Evolutionary conservation across 2,888 invertebrate genomes (phyloP).

Genomic region (Rhagium mordax): DNA sequence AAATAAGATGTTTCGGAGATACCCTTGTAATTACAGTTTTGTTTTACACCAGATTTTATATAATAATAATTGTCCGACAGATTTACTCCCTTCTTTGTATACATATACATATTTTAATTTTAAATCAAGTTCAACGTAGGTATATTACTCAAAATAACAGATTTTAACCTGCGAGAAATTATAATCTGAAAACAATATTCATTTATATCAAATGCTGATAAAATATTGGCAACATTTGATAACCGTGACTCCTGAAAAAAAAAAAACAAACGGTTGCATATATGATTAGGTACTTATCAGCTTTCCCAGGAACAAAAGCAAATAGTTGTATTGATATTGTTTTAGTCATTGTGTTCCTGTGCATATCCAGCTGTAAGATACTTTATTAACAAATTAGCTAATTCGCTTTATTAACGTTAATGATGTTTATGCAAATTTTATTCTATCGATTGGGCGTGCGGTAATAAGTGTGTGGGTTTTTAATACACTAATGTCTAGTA

Average conservation of each 20-base stretch:
- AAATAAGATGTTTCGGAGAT: no score
- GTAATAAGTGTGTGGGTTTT: slow-evolving; percentile 3
- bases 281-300: neutral
- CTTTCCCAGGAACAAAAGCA: neutral
- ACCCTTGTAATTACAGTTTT: no score
- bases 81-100: no score
- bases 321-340: neutral
- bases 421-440: slow-evolving; percentile 24
- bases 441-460: slow-evolving; percentile 29
- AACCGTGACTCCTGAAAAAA: neutral
- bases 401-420: slow-evolving; percentile 5
- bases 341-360: neutral
- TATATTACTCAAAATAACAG: no score
- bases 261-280: neutral
- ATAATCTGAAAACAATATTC: neutral
- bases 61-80: no score
- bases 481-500: neutral
- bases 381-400: slow-evolving; percentile 14
- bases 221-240: neutral
- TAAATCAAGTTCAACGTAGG: no score
- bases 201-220: neutral
- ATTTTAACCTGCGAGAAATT: no score
- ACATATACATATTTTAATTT: no score
- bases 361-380: neutral
- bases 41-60: no score